A percentile compares a stretch with the other conserved stretches of the same genome.
Conservation (phyloP, 2,113 vertebrate genomes). For the Aegotheles bennettii region DNA sequence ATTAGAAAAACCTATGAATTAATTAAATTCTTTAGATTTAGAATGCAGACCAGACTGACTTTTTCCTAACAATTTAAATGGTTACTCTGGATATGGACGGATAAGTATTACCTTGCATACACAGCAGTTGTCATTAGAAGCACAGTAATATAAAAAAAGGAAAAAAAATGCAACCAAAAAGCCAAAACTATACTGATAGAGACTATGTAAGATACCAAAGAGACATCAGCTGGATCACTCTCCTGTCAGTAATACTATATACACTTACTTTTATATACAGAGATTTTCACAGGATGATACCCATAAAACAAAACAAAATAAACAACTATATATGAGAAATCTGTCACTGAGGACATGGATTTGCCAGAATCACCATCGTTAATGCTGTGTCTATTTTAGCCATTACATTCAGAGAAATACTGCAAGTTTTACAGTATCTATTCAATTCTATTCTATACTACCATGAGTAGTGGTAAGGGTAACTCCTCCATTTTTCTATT, state of each 20-base stretch:
- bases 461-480: not conserved
- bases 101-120: fast-evolving
- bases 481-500: not conserved
- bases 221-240: not conserved
- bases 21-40: not conserved
- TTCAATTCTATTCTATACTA: not conserved
- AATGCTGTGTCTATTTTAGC: not conserved
- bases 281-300: not conserved
- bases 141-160: not conserved
- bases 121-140: not conserved
- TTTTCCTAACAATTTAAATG: not conserved
- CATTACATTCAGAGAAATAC: not conserved
- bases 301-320: not conserved
- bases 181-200: not conserved
- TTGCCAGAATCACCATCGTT: not conserved
- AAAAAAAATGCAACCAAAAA: not conserved
- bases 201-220: too few species aligned
- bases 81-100: not conserved
- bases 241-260: not conserved
- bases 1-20: not conserved
- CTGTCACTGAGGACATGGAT: not conserved
- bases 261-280: not conserved
- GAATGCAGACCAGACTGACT: not conserved
- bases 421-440: not conserved
- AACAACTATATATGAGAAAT: not conserved